Evolutionary conservation across 2,888 invertebrate species (phyloP).

Genomic region (Neuroscelio doddi): DNA sequence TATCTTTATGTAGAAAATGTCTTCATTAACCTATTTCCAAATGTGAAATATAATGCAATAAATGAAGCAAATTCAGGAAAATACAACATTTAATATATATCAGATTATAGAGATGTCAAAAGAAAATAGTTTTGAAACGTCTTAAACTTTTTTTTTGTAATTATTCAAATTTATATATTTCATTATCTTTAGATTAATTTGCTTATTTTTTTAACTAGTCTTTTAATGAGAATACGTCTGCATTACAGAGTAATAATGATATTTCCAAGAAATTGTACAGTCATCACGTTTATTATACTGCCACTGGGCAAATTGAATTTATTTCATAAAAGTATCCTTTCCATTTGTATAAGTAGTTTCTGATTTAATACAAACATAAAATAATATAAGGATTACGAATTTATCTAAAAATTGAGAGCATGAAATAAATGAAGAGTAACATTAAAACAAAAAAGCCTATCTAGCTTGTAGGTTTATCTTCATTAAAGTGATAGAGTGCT

Average conservation of each 20-base stretch:
- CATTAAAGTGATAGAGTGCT: slow-evolving; percentile 33
- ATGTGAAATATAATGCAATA: too few relatives aligned
- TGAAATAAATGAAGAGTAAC: slow-evolving; percentile 27
- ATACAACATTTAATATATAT: too few relatives aligned
- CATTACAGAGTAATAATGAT: neutral
- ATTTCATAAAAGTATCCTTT: slow-evolving; percentile 32
- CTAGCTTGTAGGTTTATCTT: slow-evolving; percentile 28
- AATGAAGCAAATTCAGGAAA: too few relatives aligned
- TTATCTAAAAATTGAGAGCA: slow-evolving; percentile 21
- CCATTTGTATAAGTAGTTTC: slow-evolving; percentile 17
- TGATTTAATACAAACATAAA: too few relatives aligned
- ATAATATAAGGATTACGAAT: neutral
- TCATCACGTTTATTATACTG: slow-evolving; percentile 17
- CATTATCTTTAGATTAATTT: too few relatives aligned
- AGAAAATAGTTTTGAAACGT: too few relatives aligned
- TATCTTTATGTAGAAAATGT: too few relatives aligned
- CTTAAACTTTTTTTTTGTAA: too few relatives aligned
- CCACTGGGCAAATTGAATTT: slow-evolving; percentile 26
- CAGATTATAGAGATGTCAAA: too few relatives aligned
- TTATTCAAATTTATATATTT: too few relatives aligned
- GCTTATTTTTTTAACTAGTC: too few relatives aligned
- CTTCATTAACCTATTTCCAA: too few relatives aligned
- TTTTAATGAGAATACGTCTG: neutral
- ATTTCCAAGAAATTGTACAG: slow-evolving; percentile 1
- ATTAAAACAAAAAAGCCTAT: slow-evolving; percentile 24